Percentiles rank a stretch among this genome's conserved stretches.
These are phyloP conservation scores for Sternarchorhynchus goeldii DNA, from an alignment of 2,797 vertebrate species.

Conservation along the genomic window DNA sequence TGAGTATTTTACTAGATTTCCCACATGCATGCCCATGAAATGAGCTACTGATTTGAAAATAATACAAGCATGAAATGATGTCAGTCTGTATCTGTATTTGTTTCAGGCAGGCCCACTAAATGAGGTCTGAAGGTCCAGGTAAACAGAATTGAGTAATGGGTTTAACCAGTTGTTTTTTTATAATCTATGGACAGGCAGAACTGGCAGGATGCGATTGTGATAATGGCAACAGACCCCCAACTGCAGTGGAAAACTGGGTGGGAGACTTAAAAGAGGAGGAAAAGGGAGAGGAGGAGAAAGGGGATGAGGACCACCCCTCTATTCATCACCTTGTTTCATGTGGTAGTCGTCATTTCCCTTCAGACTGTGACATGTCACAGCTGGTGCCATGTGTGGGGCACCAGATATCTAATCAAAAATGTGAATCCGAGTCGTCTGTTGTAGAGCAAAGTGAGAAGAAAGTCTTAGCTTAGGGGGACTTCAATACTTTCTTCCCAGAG, in stretches of 20 bases:
- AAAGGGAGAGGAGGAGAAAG: constrained; percentile 28
- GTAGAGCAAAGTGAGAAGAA: background rate
- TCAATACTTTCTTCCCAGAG: no score
- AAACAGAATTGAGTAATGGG: constrained; percentile 15
- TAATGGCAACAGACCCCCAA: constrained; percentile 66
- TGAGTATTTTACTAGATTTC: no score
- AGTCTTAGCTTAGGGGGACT: background rate
- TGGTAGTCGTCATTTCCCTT: background rate
- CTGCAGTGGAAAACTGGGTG: constrained; percentile 60
- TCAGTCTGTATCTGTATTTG: background rate
- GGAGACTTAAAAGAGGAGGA: constrained; percentile 49
- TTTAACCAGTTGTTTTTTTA: constrained; percentile 62
- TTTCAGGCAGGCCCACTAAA: constrained; percentile 33
- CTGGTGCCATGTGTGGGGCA: background rate
- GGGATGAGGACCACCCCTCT: background rate
- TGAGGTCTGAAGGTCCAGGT: constrained; percentile 58
- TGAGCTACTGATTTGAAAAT: no score
- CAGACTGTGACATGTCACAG: background rate
- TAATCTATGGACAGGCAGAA: constrained; percentile 73
- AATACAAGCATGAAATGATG: background rate
- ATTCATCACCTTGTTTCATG: constrained; percentile 8
- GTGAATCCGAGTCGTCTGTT: background rate
- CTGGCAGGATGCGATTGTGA: constrained; percentile 72
- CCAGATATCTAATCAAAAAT: background rate
- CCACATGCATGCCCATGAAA: no score